Evolutionary conservation across 2,113 vertebrate genomes (phyloP).

Genomic region (Mesembrinibis cayennensis): DNA sequence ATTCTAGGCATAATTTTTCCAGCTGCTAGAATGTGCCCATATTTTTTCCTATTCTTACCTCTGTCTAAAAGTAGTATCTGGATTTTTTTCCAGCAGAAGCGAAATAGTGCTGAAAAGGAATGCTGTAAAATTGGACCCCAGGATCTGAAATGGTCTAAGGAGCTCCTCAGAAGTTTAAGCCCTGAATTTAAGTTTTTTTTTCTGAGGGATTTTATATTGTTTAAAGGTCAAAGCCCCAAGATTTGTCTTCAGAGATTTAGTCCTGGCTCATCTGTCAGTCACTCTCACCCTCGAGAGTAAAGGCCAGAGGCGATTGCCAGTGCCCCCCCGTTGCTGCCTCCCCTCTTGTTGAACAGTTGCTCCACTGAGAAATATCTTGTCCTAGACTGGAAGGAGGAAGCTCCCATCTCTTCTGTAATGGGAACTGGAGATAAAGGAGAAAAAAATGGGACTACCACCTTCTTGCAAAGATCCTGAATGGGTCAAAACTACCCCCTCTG

Average conservation of each 20-base stretch:
- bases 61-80: neutral
- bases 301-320: neutral
- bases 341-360: neutral
- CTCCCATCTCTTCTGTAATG: neutral
- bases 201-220: neutral
- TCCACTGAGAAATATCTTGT: neutral
- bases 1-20: slow-evolving; percentile 9
- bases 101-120: neutral
- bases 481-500: accelerated
- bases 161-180: neutral
- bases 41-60: neutral
- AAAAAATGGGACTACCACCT: neutral
- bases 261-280: slow-evolving; percentile 28
- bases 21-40: neutral
- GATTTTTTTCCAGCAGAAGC: neutral
- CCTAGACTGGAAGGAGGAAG: neutral
- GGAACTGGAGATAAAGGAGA: neutral
- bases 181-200: neutral
- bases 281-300: neutral
- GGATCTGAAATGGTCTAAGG: neutral
- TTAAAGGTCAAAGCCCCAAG: slow-evolving; percentile 35
- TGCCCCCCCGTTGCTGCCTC: neutral
- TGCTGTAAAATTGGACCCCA: neutral
- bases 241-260: slow-evolving; percentile 24
- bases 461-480: neutral